Percentiles rank a stretch among this genome's conserved stretches.
These are phyloP conservation scores for Aplocera efformata DNA, from an alignment of 2,888 invertebrate genomes.

Conservation along the genomic window DNA sequence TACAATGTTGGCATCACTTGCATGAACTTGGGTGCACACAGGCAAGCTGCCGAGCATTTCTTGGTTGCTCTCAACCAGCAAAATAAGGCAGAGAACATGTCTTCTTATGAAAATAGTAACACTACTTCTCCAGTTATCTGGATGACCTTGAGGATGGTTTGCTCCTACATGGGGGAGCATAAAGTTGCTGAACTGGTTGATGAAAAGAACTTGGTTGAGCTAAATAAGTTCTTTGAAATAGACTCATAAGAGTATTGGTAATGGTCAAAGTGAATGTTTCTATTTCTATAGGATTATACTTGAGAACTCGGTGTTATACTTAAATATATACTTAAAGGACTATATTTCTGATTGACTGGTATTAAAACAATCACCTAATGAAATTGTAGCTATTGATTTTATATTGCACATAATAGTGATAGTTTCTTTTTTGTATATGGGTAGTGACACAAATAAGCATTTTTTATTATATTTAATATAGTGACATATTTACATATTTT, in stretches of 20 bases:
- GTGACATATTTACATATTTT: too few species aligned
- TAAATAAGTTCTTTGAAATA: conserved; percentile 79
- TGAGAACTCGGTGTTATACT: too few species aligned
- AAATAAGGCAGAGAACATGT: conserved; percentile 76
- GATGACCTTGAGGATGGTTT: conserved; percentile 94
- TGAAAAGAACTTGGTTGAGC: conserved; percentile 79
- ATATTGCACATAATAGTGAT: too few species aligned
- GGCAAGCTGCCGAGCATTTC: conserved; percentile 97
- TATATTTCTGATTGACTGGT: too few species aligned
- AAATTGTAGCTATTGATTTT: too few species aligned
- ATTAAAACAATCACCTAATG: too few species aligned
- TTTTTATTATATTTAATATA: too few species aligned
- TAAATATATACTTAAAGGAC: too few species aligned
- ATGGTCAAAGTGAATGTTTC: conserved; percentile 14
- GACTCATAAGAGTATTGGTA: conserved; percentile 33
- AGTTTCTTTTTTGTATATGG: too few species aligned
- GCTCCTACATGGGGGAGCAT: conserved; percentile 88
- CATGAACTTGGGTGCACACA: conserved; percentile 96
- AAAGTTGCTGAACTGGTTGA: conserved; percentile 82
- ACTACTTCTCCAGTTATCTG: conserved; percentile 95
- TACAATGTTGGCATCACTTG: conserved; percentile 99
- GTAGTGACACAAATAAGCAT: too few species aligned
- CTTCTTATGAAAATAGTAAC: conserved; percentile 58
- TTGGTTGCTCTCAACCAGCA: conserved; percentile 96
- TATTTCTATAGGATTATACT: not conserved